Base-by-base conservation (phyloP, 2,888 invertebrate species). In the Calameuta filiformis region DNA sequence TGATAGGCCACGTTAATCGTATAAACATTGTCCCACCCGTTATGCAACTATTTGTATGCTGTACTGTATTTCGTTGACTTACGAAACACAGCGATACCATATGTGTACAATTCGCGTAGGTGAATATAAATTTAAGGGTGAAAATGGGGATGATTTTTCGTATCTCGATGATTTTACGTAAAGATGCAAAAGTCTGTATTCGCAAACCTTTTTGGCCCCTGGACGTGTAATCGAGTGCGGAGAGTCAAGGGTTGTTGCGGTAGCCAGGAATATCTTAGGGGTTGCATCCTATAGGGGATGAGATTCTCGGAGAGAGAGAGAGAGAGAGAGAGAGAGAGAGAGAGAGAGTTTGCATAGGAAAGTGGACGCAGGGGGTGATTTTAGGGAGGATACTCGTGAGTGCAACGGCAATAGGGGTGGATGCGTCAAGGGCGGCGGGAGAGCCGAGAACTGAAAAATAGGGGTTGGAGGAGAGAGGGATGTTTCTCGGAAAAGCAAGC, bases 401-500 rank as follows among this genome's bases (percentile, higher is more conserved):
- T 37, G 35, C 76, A 31, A 75, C 30, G 75, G 12, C 56, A 69
- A 12, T 33, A 31, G 71, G 73, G n/a, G 33, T 37, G 73, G 71
- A 31, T 30, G 31, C 30, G n/a, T 12, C 15, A 74, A 81, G 75
- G 73, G 33, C 37, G 23, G 73, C 69, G 73, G 34, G 80, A 71
- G 73, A 76, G 68, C 69, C 75, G 80, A 79, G 69, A 71, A 35
- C 23, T 56, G 56, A 23, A 56, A 56, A 56, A 56, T 56, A 23
- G 56, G 56, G 56, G 23, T 23, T 23, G 56, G 73, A 77, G 81
- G 77, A 79, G 85, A 80, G 85, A 89, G 86, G 82, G 86, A 87
- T 87, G 87, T 85, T 85, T 81, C 86, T 86, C 87, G 87, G 85
- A 86, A 87, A 87, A 87, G 85, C 85, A 84, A 86, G 84, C 84